Evolutionary conservation across 2,888 invertebrate genomes (phyloP), one percentile per base, ranked within the genome.

Genomic region (Stenoptilia bipunctidactyla): DNA sequence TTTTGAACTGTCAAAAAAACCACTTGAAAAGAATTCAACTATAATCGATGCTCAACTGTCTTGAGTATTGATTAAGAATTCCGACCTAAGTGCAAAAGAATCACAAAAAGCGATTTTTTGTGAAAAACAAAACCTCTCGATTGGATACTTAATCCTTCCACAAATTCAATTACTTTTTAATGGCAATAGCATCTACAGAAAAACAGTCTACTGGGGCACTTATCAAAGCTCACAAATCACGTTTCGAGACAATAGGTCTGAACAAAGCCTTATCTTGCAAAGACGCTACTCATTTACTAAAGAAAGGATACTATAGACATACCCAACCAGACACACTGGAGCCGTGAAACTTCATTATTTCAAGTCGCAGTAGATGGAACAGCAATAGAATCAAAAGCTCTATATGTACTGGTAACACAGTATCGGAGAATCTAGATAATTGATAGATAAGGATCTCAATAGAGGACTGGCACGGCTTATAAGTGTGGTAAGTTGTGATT

Each of bases 141-240:
- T 20, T 20, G 20, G 20, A 20, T 8, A 20, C 20, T 20, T 8
- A 20, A 20, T 20, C 20, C 20, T 20, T 20, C 20, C 3, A 20
- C 20, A 5, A 20, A 20, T 20, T 20, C 20, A 20, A 20, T 20
- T 20, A 20, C 20, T 20, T 20, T 20, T 20, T 8, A 20, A 20
- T 20, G 20, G 20, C 3, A 20, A 20, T 20, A 20, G 20, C 20
- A 20, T 20, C 20, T 20, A 20, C 20, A 20, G 20, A 20, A 20
- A 20, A 20, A 20, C 20, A 20, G 20, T 20, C 20, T n/a, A 30
- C 38, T 48, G 50, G 34, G 4, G 14, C 27, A 34, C 33, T 59
- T 62, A 65, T 62, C 61, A 58, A 51, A 61, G 51, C 49, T 58
- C 61, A 58, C 64, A 58, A 64, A 64, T 66, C 66, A 61, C 39